phyloP scores from a whole-genome alignment of 2,797 vertebrate genomes.

The Lacerta bilineata region DNA sequence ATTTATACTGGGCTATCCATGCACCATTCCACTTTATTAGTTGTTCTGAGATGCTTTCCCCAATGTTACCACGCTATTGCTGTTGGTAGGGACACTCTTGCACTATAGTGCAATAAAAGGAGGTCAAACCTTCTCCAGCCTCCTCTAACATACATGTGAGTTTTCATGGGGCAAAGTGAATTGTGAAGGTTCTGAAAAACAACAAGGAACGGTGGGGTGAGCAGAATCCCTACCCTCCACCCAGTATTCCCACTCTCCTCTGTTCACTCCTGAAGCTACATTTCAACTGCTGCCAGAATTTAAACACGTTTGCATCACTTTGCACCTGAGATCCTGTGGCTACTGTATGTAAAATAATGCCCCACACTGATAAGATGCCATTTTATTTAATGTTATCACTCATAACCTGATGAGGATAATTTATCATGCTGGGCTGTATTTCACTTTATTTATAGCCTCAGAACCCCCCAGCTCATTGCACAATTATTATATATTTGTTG shows the following conservation, averaged over 20 bases:
- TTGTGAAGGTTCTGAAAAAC: no score
- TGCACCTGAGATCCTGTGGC: not conserved
- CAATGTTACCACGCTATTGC: no score
- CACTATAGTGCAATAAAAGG: no score
- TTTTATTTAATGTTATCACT: constrained; percentile 4
- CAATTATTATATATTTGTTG: not conserved
- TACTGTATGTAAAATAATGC: not conserved
- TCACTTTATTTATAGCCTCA: not conserved
- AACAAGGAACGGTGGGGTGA: no score
- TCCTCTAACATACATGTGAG: no score
- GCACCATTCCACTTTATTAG: no score
- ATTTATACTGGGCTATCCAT: no score
- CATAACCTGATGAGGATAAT: not conserved
- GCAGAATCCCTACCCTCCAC: not conserved
- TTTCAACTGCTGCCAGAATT: not conserved
- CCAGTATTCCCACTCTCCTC: not conserved
- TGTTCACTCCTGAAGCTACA: not conserved
- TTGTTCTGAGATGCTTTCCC: no score
- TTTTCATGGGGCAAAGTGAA: no score
- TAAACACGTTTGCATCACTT: not conserved
- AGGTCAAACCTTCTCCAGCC: no score
- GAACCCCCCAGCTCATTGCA: not conserved
- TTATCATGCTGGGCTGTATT: not conserved
- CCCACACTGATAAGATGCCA: not conserved
- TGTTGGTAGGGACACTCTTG: no score